Evolutionary conservation across 2,797 vertebrate genomes (phyloP), one percentile per base, ranked within the genome.

Genomic region (Lagodon rhomboides): DNA sequence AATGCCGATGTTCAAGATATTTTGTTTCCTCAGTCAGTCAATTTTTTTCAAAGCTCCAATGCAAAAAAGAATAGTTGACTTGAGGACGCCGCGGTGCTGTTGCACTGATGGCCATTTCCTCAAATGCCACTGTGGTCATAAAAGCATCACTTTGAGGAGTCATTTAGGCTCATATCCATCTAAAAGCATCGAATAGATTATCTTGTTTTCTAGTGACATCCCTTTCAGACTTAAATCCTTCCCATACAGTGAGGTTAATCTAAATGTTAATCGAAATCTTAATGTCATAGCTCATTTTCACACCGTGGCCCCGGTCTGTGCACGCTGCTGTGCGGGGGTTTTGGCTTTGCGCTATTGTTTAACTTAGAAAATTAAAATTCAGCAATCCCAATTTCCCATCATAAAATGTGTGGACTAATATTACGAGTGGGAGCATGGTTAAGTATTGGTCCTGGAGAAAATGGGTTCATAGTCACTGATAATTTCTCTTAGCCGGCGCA

Each of bases 221-320:
- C 53, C 78, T 53, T 53, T 73, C 54, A 64, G 44, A 79, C 58
- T 60, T 60, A 56, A 73, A 70, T 75, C 71, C 34, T 66, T 56
- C 67, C 76, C 55, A 38, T 69, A 64, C 44, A 38, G 59, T 74
- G 68, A 69, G 68, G 66, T 89, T 89, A 70, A 89, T 85, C 75
- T 88, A 77, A 87, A 85, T 87, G 69, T 77, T 83, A 83, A 84
- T 84, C 65, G 59, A 50, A 77, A 58, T 76, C 72, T 34, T 72
- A 65, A 80, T 71, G 65, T 63, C 70, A 59, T 22, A 2, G 18
- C 49, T 68, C 66, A 63, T 71, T 85, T 77, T 50, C 60, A 73
- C 25, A 11, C 50, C 17, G 67, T 49, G 38, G 80, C 60, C 10
- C 25, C 25, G 41, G 16, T 44, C 61, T 53, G 44, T 34, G 55